Percentiles rank a stretch among this genome's conserved stretches.
Conservation (phyloP, 2,113 vertebrate genomes). For the Panthera leo region DNA sequence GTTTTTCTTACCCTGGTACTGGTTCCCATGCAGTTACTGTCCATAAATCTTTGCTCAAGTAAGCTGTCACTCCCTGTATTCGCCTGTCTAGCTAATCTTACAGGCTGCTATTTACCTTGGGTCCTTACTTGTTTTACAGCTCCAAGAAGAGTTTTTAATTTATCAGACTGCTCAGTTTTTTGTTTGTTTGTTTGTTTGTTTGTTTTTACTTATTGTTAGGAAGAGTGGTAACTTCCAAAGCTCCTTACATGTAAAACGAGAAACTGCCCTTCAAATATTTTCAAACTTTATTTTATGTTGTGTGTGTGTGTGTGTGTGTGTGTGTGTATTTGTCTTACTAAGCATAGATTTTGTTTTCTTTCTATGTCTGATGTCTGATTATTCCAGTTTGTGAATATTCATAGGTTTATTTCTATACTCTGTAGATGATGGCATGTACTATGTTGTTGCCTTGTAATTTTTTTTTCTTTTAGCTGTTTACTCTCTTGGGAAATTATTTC, state of each 20-base stretch:
- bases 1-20: neutral
- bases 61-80: neutral
- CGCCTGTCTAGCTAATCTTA: neutral
- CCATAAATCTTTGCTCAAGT: neutral
- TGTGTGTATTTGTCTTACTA: neutral
- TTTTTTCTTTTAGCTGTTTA: neutral
- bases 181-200: no score
- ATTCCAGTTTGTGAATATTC: neutral
- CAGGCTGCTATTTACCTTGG: neutral
- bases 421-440: neutral
- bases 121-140: neutral
- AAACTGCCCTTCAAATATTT: neutral
- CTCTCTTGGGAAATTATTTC: constrained; percentile 31
- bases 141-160: neutral
- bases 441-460: neutral
- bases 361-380: neutral
- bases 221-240: neutral
- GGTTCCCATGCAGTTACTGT: neutral
- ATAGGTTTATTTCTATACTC: neutral
- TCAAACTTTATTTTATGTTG: neutral
- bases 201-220: neutral
- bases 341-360: neutral
- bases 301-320: no score
- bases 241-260: neutral
- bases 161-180: neutral